A percentile compares a stretch with the other conserved stretches of the same genome.
Conservation (phyloP, 2,113 vertebrate species). For the Herpailurus yagouaroundi region DNA sequence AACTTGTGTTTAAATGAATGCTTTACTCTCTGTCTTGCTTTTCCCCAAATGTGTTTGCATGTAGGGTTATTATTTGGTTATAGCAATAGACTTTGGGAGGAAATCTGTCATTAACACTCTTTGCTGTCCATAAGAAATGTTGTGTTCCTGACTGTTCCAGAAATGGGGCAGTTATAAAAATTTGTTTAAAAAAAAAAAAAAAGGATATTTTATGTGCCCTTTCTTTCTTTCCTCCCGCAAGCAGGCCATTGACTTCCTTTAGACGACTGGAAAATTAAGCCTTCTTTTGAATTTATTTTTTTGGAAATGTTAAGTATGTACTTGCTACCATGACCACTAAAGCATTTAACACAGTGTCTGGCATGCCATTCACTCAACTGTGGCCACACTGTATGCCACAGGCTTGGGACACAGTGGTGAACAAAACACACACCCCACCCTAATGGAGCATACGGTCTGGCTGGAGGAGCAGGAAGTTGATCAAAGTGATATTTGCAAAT, state of each 20-base stretch:
- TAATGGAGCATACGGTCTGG: not conserved
- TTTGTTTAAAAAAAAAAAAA: not conserved
- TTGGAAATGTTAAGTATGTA: not conserved
- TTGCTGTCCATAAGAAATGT: not conserved
- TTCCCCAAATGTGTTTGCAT: not conserved
- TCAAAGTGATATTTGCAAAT: not conserved
- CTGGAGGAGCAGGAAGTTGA: not conserved
- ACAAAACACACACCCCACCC: not conserved
- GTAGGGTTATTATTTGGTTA: not conserved
- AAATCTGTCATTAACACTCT: not conserved
- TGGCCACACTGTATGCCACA: not conserved
- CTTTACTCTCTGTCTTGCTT: not conserved
- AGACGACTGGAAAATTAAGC: not conserved
- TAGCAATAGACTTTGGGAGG: not conserved
- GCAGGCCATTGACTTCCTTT: slow-evolving; percentile 3
- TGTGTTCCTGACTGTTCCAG: not conserved
- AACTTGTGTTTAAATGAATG: slow-evolving; percentile 55
- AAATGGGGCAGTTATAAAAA: not conserved
- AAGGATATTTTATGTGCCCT: not conserved
- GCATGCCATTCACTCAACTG: not conserved
- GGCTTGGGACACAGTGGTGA: not conserved
- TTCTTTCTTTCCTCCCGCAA: not conserved
- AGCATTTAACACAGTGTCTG: not conserved
- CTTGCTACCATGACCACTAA: not conserved
- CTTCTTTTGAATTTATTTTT: not conserved